These are phyloP conservation scores for Toxonevra muliebris DNA, from an alignment of 2,888 invertebrate species.

Conservation along the genomic window DNA sequence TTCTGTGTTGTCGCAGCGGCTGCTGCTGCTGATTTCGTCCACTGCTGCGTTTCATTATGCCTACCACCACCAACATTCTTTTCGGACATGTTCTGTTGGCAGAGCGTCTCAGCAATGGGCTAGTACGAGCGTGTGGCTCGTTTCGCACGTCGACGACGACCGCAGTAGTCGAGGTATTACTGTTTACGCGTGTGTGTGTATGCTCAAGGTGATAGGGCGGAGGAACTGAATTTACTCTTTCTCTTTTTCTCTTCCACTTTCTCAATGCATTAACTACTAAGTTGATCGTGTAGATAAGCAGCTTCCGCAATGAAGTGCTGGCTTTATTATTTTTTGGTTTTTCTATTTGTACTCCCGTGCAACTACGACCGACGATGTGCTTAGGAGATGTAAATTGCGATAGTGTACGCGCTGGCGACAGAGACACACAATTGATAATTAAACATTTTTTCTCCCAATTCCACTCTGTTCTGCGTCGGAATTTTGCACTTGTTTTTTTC, in stretches of 20 bases:
- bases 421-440: constrained; percentile 56
- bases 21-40: constrained; percentile 56
- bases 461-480: constrained; percentile 37
- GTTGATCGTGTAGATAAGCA: constrained; percentile 21
- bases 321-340: constrained; percentile 7
- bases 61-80: constrained; percentile 63
- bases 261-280: constrained; percentile 19
- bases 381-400: constrained; percentile 51
- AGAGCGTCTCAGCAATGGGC: constrained; percentile 24
- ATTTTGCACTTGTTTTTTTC: constrained; percentile 33
- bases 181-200: background rate
- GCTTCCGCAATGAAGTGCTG: background rate
- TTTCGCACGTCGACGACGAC: constrained; percentile 24
- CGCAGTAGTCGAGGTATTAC: constrained; percentile 20
- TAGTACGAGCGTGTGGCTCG: constrained; percentile 32
- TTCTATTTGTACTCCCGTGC: background rate
- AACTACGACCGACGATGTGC: constrained; percentile 33
- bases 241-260: constrained; percentile 10
- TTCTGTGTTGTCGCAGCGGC: constrained; percentile 39
- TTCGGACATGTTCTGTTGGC: constrained; percentile 56
- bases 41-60: constrained; percentile 55
- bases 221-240: constrained; percentile 1
- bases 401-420: constrained; percentile 48
- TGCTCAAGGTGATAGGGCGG: constrained; percentile 11
- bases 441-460: constrained; percentile 50